phyloP scores from a whole-genome alignment of 1,140 invertebrate species.

The Caenorhabditis elegans region DNA sequence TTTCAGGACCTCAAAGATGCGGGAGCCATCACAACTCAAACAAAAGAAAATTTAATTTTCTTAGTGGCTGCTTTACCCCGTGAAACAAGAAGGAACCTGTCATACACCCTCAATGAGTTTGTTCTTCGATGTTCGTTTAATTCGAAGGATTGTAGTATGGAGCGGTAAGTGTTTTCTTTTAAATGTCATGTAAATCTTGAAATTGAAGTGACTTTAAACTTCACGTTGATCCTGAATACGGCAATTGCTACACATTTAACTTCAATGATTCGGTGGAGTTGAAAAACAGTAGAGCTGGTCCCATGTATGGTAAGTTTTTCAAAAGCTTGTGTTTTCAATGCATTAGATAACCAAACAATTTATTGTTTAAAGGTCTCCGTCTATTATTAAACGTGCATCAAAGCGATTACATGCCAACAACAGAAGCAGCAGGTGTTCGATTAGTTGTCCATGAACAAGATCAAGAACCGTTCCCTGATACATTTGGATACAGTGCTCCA shows the following conservation, averaged over 20 bases:
- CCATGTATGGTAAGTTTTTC: slow-evolving; percentile 46
- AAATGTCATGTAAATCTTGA: neutral
- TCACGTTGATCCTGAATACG: slow-evolving; percentile 62
- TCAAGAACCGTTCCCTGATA: slow-evolving; percentile 66
- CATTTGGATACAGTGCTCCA: slow-evolving; percentile 63
- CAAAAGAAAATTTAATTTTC: slow-evolving; percentile 66
- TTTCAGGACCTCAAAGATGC: slow-evolving; percentile 59
- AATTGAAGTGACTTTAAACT: slow-evolving; percentile 64
- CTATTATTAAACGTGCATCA: slow-evolving; percentile 65
- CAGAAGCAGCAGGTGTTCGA: slow-evolving; percentile 64
- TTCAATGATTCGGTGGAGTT: slow-evolving; percentile 66
- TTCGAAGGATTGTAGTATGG: slow-evolving; percentile 55
- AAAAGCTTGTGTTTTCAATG: neutral
- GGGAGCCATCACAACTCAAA: slow-evolving; percentile 64
- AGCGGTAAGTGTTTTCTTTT: neutral
- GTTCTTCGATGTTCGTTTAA: slow-evolving; percentile 66
- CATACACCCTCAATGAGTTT: slow-evolving; percentile 65
- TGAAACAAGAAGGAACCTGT: slow-evolving; percentile 56
- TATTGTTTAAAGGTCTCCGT: slow-evolving; percentile 50
- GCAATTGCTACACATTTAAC: slow-evolving; percentile 66
- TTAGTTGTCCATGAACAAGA: slow-evolving; percentile 64
- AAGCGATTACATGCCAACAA: slow-evolving; percentile 65
- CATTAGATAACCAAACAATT: no score
- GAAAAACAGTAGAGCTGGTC: slow-evolving; percentile 57
- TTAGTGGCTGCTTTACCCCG: slow-evolving; percentile 62